Evolutionary conservation across 2,113 vertebrate genomes (phyloP), one percentile per base, ranked within the genome.

Genomic region (Melospiza georgiana): DNA sequence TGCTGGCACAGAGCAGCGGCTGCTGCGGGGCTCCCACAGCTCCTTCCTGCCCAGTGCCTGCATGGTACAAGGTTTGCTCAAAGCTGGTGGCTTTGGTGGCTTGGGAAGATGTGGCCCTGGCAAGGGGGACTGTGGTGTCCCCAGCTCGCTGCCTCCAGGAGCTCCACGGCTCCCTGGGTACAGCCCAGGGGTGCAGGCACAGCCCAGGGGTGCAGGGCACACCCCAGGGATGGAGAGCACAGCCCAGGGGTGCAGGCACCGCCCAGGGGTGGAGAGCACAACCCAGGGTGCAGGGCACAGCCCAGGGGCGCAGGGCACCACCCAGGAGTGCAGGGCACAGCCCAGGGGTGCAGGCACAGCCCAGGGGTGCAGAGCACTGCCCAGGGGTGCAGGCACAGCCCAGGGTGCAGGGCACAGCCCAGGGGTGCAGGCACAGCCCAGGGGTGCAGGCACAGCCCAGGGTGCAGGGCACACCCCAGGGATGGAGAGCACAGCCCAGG

Each of bases 21-120:
- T 21, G 82, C 3, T 5, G 5, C 2, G 0, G 1, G 31, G 39
- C 37, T 44, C 24, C 62, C 49, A 0, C 0, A 0, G 69, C 74
- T 44, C 67, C 72, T 4, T 31, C 78, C 84, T 55, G 39, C 52
- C 41, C 9, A 0, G 7, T 18, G 43, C 31, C 69, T 57, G 49
- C 68, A 0, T 0, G 15, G 2, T 7, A 25, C 79, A 31, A 11
- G 58, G 24, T 49, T 87, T 61, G 87, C 87, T 73, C 71, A 28
- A 24, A 78, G 75, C 82, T 69, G 92, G 6, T 79, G 78, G 74
- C 37, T 65, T 75, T 49, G 61, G 79, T 33, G 57, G 17, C 67
- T 87, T 48, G 74, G 87, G 79, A 90, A 92, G 79, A 94, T 11
- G 4, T 35, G 74, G 82, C 75, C 61, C 30, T 1, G 2, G 89